Percentiles rank a stretch among this genome's conserved stretches.
phyloP scores from a whole-genome alignment of 2,797 vertebrate genomes.

The Nannoperca obscura region DNA sequence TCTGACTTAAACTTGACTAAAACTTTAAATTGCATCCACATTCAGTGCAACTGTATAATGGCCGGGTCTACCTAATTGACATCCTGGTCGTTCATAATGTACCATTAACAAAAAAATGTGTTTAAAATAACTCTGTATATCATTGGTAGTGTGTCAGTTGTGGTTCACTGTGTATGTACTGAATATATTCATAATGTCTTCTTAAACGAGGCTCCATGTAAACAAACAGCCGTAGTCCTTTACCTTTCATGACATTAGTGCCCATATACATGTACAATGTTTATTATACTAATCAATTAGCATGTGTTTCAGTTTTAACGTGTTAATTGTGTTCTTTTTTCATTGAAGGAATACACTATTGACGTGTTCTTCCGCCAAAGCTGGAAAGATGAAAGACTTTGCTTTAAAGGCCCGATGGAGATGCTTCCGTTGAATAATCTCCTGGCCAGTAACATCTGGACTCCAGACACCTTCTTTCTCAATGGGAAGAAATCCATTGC shows the following conservation, averaged over 20 bases:
- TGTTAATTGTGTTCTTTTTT: not conserved
- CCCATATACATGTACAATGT: not conserved
- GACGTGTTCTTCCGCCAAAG: conserved; percentile 97
- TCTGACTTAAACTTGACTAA: not conserved
- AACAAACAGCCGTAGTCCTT: not conserved
- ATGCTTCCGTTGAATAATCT: conserved; percentile 94
- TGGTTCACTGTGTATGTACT: not conserved
- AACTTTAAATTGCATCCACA: not conserved
- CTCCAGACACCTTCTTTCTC: conserved; percentile 95
- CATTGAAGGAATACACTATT: conserved; percentile 92
- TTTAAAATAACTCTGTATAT: not conserved
- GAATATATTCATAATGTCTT: not conserved
- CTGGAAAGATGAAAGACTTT: conserved; percentile 94
- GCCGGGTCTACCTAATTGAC: not conserved
- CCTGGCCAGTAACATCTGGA: conserved; percentile 97
- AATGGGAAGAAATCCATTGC: conserved; percentile 97
- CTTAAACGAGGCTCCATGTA: not conserved
- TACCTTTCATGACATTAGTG: not conserved
- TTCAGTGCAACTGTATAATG: not conserved
- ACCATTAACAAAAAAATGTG: not conserved
- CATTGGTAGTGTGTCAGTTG: not conserved
- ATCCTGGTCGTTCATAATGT: not conserved
- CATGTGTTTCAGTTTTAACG: not conserved
- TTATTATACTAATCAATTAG: not conserved
- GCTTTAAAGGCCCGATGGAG: conserved; percentile 96